These are phyloP conservation scores for Herminia tarsipennalis DNA, from an alignment of 2,888 invertebrate species.

Conservation along the genomic window DNA sequence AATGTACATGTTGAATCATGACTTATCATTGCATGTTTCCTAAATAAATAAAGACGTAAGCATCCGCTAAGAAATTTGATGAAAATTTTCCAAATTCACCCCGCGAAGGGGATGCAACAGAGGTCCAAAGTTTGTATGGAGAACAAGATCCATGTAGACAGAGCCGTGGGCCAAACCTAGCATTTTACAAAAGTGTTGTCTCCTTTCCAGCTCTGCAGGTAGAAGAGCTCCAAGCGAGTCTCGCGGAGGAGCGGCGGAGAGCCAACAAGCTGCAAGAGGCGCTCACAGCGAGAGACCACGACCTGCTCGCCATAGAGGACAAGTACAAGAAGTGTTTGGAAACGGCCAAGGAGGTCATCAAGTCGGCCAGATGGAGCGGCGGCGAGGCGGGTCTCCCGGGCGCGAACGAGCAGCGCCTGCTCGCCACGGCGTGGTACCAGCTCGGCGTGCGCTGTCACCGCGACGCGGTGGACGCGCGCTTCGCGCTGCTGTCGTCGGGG, in stretches of 20 bases:
- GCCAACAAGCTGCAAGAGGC: constrained; percentile 87
- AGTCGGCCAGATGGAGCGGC: constrained; percentile 80
- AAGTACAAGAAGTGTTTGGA: constrained; percentile 95
- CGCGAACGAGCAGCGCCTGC: constrained; percentile 92
- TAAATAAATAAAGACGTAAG: too few species aligned
- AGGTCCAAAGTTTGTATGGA: too few species aligned
- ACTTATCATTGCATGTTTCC: too few species aligned
- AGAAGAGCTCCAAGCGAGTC: constrained; percentile 82
- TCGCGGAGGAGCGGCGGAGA: constrained; percentile 87
- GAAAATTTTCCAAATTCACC: too few species aligned
- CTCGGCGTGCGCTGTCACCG: constrained; percentile 91
- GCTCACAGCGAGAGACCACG: constrained; percentile 90
- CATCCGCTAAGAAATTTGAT: too few species aligned
- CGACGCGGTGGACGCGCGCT: constrained; percentile 87
- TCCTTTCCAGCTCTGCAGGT: constrained; percentile 67
- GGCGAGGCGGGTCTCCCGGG: constrained; percentile 33
- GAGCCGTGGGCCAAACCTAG: too few species aligned
- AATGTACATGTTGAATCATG: too few species aligned
- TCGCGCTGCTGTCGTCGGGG: constrained; percentile 90
- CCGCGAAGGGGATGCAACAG: too few species aligned
- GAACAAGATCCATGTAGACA: too few species aligned
- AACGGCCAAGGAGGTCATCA: constrained; percentile 96
- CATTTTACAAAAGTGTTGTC: not conserved
- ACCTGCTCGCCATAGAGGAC: constrained; percentile 91
- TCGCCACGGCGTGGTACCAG: constrained; percentile 94